Conservation (phyloP, 2,888 invertebrate species). For the Dilophus febrilis region DNA sequence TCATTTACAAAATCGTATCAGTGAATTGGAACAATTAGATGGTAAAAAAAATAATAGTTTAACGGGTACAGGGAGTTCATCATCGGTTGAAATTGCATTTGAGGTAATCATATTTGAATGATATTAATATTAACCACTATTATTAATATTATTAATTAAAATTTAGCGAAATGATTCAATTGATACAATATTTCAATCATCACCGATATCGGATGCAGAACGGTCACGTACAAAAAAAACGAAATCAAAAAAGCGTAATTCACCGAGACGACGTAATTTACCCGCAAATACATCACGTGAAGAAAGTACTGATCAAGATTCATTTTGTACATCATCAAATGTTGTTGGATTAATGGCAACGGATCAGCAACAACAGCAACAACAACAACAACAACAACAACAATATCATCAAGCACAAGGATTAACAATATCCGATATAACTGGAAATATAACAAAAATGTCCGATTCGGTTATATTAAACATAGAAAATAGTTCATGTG, state of each 20-base stretch:
- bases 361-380: neutral
- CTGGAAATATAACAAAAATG: conserved; percentile 30
- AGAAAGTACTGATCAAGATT: conserved; percentile 48
- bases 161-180: conserved; percentile 46
- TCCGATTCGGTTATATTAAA: conserved; percentile 28
- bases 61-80: conserved; percentile 12
- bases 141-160: too few species aligned
- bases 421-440: conserved; percentile 20
- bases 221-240: conserved; percentile 25
- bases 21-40: conserved; percentile 37
- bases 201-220: conserved; percentile 28
- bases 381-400: too few species aligned
- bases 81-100: conserved; percentile 28
- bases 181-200: conserved; percentile 47
- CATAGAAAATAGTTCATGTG: conserved; percentile 24
- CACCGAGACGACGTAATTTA: conserved; percentile 22
- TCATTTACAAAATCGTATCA: conserved; percentile 54
- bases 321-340: conserved; percentile 20
- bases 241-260: conserved; percentile 22
- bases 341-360: too few species aligned
- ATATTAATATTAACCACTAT: too few species aligned
- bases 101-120: conserved; percentile 22
- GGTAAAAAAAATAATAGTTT: neutral
- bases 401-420: too few species aligned
- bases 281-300: conserved; percentile 42